A percentile compares a stretch with the other conserved stretches of the same genome.
phyloP scores from a whole-genome alignment of 2,113 vertebrate species.

The Pollachius pollachius region DNA sequence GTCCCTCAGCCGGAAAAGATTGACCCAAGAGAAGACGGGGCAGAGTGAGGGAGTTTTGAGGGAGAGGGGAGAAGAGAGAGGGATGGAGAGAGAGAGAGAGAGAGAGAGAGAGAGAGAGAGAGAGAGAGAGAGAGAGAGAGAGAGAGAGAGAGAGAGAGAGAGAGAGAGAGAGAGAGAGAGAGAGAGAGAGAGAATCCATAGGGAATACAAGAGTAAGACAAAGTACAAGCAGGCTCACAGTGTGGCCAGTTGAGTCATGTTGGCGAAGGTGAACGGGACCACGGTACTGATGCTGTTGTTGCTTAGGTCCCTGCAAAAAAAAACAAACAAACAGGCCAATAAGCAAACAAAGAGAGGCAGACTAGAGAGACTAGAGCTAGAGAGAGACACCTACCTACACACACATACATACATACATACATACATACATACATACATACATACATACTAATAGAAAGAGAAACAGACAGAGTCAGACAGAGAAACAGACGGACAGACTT shows the following conservation, averaged over 20 bases:
- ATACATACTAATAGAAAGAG: neutral
- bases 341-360: neutral
- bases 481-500: too few species aligned
- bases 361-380: too few species aligned
- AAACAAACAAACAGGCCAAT: conserved; percentile 3
- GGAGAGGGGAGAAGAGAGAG: neutral
- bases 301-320: conserved; percentile 86
- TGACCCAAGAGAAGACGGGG: too few species aligned
- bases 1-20: too few species aligned
- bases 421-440: conserved; percentile 19
- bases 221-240: conserved; percentile 71
- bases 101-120: too few species aligned
- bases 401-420: conserved; percentile 21
- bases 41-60: too few species aligned
- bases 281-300: conserved; percentile 95
- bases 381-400: neutral
- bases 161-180: neutral
- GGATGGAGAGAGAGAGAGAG: neutral
- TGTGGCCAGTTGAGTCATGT: conserved; percentile 91
- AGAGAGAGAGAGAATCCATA: conserved; percentile 4
- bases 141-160: neutral
- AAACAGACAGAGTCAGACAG: too few species aligned
- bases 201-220: conserved; percentile 4
- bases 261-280: conserved; percentile 89
- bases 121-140: neutral